phyloP scores from a whole-genome alignment of 2,797 vertebrate species.

The Catharus ustulatus region DNA sequence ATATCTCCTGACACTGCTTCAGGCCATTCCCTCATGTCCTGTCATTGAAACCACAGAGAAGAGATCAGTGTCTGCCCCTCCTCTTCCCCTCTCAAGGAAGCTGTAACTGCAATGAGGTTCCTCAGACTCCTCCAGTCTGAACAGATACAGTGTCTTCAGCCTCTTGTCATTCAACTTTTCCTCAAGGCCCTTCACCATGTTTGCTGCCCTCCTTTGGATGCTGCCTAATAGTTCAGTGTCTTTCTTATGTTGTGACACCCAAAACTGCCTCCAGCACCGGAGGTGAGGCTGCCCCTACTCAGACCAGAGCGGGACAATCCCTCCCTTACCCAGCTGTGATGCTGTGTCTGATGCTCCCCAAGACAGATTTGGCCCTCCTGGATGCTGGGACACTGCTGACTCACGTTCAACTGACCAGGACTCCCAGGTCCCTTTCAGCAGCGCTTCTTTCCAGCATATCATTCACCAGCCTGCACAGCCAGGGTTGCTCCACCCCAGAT shows the following conservation, averaged over 20 bases:
- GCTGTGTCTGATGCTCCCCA: fast-evolving
- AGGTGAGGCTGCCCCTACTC: fast-evolving
- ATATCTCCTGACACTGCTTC: neutral
- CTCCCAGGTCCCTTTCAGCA: neutral
- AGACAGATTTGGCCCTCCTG: fast-evolving
- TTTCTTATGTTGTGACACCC: neutral
- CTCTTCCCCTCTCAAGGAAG: neutral
- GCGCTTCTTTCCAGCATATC: neutral
- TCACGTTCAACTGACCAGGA: neutral
- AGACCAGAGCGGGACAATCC: neutral
- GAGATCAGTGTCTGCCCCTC: neutral
- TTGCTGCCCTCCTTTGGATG: neutral
- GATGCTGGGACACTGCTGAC: fast-evolving
- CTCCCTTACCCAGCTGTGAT: fast-evolving
- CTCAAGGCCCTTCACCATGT: neutral
- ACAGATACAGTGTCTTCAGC: neutral
- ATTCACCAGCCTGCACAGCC: neutral
- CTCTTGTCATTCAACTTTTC: neutral
- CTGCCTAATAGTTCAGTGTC: neutral
- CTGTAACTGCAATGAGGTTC: fast-evolving
- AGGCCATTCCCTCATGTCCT: neutral
- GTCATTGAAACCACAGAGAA: neutral
- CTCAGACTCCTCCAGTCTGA: neutral
- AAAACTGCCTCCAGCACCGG: fast-evolving
- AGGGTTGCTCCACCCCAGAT: neutral